phyloP scores from a whole-genome alignment of 2,888 invertebrate genomes.

The Calliopum simillimum region DNA sequence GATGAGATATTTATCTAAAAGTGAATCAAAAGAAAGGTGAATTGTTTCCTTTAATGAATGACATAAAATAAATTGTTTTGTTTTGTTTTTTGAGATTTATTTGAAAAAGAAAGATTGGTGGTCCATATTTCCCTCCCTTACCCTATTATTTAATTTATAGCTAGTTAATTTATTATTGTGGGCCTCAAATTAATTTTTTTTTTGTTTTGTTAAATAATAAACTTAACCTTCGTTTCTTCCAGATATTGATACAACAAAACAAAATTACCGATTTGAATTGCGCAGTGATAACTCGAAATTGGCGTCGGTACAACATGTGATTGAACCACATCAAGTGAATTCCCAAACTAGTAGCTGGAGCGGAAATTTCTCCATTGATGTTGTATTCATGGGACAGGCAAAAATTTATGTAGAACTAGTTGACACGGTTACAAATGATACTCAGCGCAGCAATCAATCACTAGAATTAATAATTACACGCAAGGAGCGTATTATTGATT shows the following conservation, averaged over 20 bases:
- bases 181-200: not conserved
- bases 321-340: conserved; percentile 48
- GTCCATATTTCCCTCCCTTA: too few relatives aligned
- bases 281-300: conserved; percentile 50
- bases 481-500: conserved; percentile 76
- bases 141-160: too few relatives aligned
- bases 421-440: conserved; percentile 50
- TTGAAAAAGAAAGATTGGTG: too few relatives aligned
- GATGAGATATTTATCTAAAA: too few relatives aligned
- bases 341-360: conserved; percentile 50
- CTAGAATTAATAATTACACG: conserved; percentile 73
- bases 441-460: conserved; percentile 43
- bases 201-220: not conserved
- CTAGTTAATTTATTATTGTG: too few relatives aligned
- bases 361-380: conserved; percentile 55
- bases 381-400: conserved; percentile 61
- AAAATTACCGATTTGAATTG: conserved; percentile 51
- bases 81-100: too few relatives aligned
- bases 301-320: conserved; percentile 52
- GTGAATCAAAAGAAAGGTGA: too few relatives aligned
- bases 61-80: too few relatives aligned
- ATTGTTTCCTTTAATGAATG: too few relatives aligned
- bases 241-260: conserved; percentile 45
- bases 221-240: too few relatives aligned
- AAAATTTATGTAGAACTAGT: conserved; percentile 54